Evolutionary conservation across 2,113 vertebrate species (phyloP).

Genomic region (Vimba vimba): DNA sequence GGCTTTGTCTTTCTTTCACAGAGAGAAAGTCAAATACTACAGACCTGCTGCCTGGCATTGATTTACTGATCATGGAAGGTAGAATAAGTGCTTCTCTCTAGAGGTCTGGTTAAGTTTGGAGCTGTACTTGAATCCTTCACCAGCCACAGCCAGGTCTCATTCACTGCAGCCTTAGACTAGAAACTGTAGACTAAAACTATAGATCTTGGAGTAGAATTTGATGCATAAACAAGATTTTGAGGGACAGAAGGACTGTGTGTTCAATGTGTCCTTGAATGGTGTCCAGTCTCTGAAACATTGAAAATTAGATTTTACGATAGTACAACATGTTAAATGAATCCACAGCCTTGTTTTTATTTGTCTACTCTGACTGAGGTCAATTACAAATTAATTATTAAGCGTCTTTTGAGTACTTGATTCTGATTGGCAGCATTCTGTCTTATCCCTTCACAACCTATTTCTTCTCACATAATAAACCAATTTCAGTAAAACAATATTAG

Average conservation of each 20-base stretch:
- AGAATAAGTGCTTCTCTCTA: conserved; percentile 55
- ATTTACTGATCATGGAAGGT: conserved; percentile 91
- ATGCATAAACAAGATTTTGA: background rate
- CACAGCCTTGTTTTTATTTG: background rate
- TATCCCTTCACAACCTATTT: background rate
- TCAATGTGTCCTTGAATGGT: background rate
- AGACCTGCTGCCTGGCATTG: conserved; percentile 94
- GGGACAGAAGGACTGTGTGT: background rate
- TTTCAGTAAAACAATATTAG: background rate
- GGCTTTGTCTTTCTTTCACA: conserved; percentile 85
- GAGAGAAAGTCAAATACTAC: conserved; percentile 88
- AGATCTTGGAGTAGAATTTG: background rate
- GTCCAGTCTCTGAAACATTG: background rate
- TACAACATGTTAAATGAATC: background rate
- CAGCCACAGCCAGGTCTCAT: background rate
- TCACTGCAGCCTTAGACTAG: background rate
- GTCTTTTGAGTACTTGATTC: background rate
- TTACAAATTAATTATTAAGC: background rate
- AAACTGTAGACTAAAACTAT: background rate
- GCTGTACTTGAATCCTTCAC: conserved; percentile 23
- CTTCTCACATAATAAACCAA: background rate
- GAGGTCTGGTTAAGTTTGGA: conserved; percentile 1
- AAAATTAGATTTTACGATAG: background rate
- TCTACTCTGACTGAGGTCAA: background rate
- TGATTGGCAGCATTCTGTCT: background rate